Evolutionary conservation across 2,113 vertebrate species (phyloP), one percentile per base, ranked within the genome.

Genomic region (Tiliqua scincoides): DNA sequence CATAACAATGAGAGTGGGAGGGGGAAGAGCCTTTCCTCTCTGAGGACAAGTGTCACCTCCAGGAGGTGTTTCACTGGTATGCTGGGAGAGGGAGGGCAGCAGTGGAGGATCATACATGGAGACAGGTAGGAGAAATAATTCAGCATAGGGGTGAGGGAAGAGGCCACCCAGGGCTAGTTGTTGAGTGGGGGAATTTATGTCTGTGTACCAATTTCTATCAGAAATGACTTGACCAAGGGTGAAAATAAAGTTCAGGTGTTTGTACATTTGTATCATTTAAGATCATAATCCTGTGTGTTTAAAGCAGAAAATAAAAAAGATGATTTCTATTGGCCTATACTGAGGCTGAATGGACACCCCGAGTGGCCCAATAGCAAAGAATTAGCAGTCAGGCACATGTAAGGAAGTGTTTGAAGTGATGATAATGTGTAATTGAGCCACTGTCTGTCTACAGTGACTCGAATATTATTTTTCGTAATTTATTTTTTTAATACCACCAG

Each of bases 21-120:
- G 17, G 14, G 3, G 54, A n/a, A 1, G 0, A 0, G 9, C 71
- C 62, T 84, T 32, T 72, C 62, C 85, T 72, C 4, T 40, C 30
- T 32, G 43, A 48, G 43, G 57, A 11, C 9, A 61, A 63, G 43
- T 14, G 20, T 84, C n/a, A 73, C 57, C 59, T 52, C 77, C 85
- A 81, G 61, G 75, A 62, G 54, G 37, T 79, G 54, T 54, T 48
- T 71, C 6, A 5, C n/a, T 5, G 52, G 30, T 11, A 23, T 59
- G 32, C 15, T 25, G 30, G 30, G n/a, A 20, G 62, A 62, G 65
- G 25, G 72, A 61, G 62, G 27, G 43, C 20, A 48, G 68, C 21
- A 2, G 25, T 40, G 82, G 40, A 17, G 54, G 81, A 18, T 73
- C 68, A 35, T 37, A 5, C 23, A 3, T 1, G 6, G 48, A 18